These are phyloP conservation scores for Sinocyclocheilus maitianheensis DNA, from an alignment of 2,113 vertebrate genomes.

Conservation along the genomic window DNA sequence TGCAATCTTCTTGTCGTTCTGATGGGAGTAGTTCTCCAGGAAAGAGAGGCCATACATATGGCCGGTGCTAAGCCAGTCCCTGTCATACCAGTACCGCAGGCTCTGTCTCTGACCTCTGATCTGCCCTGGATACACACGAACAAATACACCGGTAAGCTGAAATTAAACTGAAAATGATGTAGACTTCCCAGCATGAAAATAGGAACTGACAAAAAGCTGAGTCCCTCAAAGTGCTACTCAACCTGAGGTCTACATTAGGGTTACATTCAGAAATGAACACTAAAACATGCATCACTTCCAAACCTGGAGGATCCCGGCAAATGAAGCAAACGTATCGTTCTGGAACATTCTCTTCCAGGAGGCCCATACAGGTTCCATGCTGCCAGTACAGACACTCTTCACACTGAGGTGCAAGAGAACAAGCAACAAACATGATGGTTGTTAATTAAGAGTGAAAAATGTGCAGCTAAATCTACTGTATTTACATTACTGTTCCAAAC, in stretches of 20 bases:
- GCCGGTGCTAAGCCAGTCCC: slow-evolving; percentile 90
- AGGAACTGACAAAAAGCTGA: neutral
- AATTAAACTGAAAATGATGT: too few species aligned
- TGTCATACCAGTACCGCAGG: slow-evolving; percentile 94
- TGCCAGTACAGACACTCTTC: slow-evolving; percentile 98
- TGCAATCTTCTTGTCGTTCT: slow-evolving; percentile 94
- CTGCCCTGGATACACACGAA: slow-evolving; percentile 66
- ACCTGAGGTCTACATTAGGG: neutral
- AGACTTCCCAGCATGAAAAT: neutral
- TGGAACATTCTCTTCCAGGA: slow-evolving; percentile 94
- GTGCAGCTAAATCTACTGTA: neutral
- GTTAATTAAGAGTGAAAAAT: neutral
- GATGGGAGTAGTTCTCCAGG: slow-evolving; percentile 95
- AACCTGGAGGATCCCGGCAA: slow-evolving; percentile 97
- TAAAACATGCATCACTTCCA: neutral
- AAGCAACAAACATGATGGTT: neutral
- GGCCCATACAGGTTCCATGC: slow-evolving; percentile 96
- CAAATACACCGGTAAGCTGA: neutral
- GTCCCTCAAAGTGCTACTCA: neutral
- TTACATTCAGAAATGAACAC: neutral
- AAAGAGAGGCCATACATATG: slow-evolving; percentile 94
- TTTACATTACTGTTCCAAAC: neutral
- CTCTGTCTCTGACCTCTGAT: slow-evolving; percentile 84
- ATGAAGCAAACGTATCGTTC: slow-evolving; percentile 94
- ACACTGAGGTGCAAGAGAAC: slow-evolving; percentile 77